Conservation (phyloP, 1,140 invertebrate genomes). For the Polyergus mexicanus region DNA sequence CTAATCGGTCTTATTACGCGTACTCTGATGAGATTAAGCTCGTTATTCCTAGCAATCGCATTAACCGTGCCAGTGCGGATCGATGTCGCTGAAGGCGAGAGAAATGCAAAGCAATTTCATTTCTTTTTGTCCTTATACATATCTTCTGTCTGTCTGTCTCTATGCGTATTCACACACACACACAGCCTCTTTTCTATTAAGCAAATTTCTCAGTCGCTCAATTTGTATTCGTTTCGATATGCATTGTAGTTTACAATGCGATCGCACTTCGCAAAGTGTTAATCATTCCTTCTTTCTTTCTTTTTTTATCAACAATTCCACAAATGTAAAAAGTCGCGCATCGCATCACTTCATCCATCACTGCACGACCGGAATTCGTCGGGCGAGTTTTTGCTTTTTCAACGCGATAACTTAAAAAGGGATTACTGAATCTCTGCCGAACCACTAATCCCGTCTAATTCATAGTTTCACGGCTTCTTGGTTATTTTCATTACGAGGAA, state of each 20-base stretch:
- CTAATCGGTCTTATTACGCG: conserved; percentile 54
- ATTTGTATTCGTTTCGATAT: conserved; percentile 3
- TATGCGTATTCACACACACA: no score
- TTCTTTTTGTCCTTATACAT: not conserved
- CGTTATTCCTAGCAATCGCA: conserved; percentile 20
- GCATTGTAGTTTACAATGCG: not conserved
- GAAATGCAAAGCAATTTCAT: not conserved
- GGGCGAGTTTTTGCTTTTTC: conserved; percentile 52
- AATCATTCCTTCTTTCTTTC: conserved; percentile 1
- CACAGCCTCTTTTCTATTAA: not conserved
- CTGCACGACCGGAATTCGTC: conserved; percentile 30
- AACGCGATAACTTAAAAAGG: conserved; percentile 17
- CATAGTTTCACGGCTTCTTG: not conserved
- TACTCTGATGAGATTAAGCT: conserved; percentile 45
- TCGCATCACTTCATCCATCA: conserved; percentile 50
- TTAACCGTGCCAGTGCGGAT: conserved; percentile 8
- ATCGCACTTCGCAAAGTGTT: conserved; percentile 7
- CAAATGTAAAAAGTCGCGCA: conserved; percentile 7
- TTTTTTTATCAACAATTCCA: conserved; percentile 37
- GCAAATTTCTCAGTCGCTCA: not conserved
- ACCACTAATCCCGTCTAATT: conserved; percentile 5
- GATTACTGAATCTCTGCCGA: conserved; percentile 39
- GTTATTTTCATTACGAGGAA: not conserved
- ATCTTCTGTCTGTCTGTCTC: not conserved
- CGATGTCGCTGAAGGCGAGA: not conserved